Evolutionary conservation across 2,113 vertebrate species (phyloP), one percentile per base, ranked within the genome.

Genomic region (Lamprologus callipterus): DNA sequence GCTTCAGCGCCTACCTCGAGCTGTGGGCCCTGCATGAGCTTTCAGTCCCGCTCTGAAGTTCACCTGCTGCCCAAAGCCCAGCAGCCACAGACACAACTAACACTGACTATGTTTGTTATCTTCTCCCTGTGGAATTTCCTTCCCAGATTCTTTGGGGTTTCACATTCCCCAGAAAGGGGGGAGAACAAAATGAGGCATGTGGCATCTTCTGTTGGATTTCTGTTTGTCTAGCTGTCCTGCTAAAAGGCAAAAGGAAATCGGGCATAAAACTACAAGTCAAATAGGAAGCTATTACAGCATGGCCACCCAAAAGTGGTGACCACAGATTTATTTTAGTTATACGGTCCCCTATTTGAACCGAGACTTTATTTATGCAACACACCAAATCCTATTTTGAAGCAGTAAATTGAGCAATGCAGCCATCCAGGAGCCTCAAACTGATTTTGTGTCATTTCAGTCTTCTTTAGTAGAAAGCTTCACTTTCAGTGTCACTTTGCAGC

Each of bases 41-140:
- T n/a, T 58, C 21, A 83, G 40, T 53, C 55, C 70, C 47, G 81
- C 85, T 90, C 84, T 90, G 91, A 94, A 89, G 87, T 93, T 96
- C 95, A 96, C 95, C 95, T 96, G 96, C 94, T 93, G 82, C 91
- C 86, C 80, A 70, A 73, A 86, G 75, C 73, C 55, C 9, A 51
- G 2, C 33, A 42, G 81, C 85, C 70, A 73, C 87, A 90, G 94
- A 95, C 94, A 95, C 92, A 94, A 93, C 95, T 88, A 87, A 93
- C 85, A 84, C 89, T 49, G 83, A 87, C 84, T 57, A 31, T 91
- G 94, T 93, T 95, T 95, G 87, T 95, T 97, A 94, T 96, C 94
- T 95, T 92, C 93, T 84, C 87, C 81, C 12, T 2, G 75, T 91
- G 95, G 96, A 96, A 96, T 96, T 96, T 96, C 94, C 95, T 95